phyloP scores from a whole-genome alignment of 2,888 invertebrate species.

The Cataglyphis cursor region DNA sequence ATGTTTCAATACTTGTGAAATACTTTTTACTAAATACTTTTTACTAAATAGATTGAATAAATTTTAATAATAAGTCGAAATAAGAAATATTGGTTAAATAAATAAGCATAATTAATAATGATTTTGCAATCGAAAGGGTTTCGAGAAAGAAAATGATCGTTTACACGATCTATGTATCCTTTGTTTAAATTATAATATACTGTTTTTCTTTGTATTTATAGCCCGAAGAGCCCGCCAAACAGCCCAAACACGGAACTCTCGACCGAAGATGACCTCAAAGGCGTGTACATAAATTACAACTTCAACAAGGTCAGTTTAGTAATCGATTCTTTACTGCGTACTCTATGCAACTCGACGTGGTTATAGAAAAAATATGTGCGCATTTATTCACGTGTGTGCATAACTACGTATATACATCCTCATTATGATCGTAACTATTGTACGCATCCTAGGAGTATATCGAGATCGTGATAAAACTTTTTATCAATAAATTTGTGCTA shows the following conservation, averaged over 20 bases:
- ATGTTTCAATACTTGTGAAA: not conserved
- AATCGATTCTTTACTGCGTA: constrained; percentile 55
- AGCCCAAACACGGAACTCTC: constrained; percentile 94
- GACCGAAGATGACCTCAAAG: constrained; percentile 92
- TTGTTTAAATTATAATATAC: constrained; percentile 3
- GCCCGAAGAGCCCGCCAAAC: constrained; percentile 97
- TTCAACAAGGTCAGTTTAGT: constrained; percentile 87
- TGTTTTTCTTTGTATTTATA: constrained; percentile 85
- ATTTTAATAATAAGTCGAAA: not conserved
- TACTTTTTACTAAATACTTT: not conserved
- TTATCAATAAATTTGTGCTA: not conserved
- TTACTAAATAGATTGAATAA: not conserved
- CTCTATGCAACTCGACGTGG: not conserved
- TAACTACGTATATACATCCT: not conserved
- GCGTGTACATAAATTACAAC: constrained; percentile 93
- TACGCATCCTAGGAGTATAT: not conserved
- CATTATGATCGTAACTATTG: not conserved
- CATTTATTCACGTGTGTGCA: not conserved
- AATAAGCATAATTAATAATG: not conserved
- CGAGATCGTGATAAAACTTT: constrained; percentile 1
- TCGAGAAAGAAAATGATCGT: not conserved
- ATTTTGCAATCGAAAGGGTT: not conserved
- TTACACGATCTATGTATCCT: not conserved
- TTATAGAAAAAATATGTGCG: constrained; percentile 7
- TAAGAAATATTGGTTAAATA: constrained; percentile 5